phyloP scores from a whole-genome alignment of 2,888 invertebrate genomes.

The Sarcophaga variegata region DNA sequence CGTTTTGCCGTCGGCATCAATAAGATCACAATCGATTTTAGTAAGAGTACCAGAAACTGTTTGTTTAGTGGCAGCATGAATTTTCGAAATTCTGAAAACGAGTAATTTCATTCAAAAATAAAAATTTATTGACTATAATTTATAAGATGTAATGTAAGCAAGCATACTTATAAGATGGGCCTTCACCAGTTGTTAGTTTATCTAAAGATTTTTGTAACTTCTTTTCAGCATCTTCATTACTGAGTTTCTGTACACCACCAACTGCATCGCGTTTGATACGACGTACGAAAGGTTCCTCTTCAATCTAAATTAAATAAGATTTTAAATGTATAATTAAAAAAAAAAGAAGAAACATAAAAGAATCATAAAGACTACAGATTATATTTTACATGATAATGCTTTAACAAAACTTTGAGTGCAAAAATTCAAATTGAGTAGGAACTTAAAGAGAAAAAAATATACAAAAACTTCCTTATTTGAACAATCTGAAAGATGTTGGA shows the following conservation, averaged over 20 bases:
- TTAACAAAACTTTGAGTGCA: background rate
- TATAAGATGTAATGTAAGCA: background rate
- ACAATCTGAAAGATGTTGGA: too few species aligned
- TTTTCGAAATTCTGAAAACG: constrained; percentile 74
- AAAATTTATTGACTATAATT: background rate
- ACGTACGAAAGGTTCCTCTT: constrained; percentile 67
- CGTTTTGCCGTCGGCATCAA: constrained; percentile 82
- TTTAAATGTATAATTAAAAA: background rate
- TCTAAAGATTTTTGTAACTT: constrained; percentile 73
- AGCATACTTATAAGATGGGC: constrained; percentile 76
- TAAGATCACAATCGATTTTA: constrained; percentile 84
- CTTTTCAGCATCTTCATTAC: constrained; percentile 73
- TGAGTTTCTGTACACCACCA: constrained; percentile 59
- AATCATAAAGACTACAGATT: background rate
- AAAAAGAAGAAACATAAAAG: background rate
- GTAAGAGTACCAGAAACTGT: constrained; percentile 83
- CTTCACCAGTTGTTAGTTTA: constrained; percentile 76
- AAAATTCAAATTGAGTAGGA: too few species aligned
- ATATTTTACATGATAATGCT: constrained; percentile 6
- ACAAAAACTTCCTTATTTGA: too few species aligned
- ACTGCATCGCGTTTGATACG: constrained; percentile 70
- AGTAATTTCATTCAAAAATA: background rate
- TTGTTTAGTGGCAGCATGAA: constrained; percentile 82
- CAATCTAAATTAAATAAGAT: constrained; percentile 42
- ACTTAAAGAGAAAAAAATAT: too few species aligned